A percentile compares a stretch with the other conserved stretches of the same genome.
Evolutionary conservation across 2,113 vertebrate species (phyloP).

Genomic region (Anhinga anhinga): DNA sequence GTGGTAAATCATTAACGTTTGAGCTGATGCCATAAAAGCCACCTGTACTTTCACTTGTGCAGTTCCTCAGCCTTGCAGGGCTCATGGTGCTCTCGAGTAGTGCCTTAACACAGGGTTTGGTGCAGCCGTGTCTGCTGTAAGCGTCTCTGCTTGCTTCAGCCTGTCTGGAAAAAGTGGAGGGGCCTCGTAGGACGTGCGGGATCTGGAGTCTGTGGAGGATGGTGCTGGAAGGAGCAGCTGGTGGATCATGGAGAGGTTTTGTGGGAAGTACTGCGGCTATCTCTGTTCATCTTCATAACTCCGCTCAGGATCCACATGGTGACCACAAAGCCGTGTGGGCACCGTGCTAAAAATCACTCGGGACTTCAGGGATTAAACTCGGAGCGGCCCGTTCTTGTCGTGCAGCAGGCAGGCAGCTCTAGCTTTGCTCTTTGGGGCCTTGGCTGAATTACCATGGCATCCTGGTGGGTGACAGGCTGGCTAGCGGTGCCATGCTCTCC

Average conservation of each 20-base stretch:
- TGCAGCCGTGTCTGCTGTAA: accelerated
- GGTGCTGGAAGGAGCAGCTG: not conserved
- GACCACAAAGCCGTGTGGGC: not conserved
- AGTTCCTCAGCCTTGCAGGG: not conserved
- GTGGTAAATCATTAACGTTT: not conserved
- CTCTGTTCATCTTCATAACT: not conserved
- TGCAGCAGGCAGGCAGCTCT: not conserved
- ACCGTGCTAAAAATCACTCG: not conserved
- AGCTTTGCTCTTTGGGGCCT: not conserved
- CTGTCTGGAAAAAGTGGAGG: not conserved
- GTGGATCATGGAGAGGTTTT: not conserved
- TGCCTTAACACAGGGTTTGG: not conserved
- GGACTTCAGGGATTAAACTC: not conserved
- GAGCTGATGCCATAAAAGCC: not conserved
- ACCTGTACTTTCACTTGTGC: not conserved
- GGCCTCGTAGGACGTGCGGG: not conserved
- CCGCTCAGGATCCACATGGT: accelerated
- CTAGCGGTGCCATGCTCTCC: not conserved
- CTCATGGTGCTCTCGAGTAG: not conserved
- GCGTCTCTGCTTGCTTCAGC: not conserved
- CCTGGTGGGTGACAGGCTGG: not conserved
- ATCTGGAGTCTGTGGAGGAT: not conserved
- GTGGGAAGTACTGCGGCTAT: not conserved
- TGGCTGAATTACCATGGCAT: not conserved
- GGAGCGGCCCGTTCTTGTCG: accelerated